Percentiles rank a stretch among this genome's conserved stretches.
These are phyloP conservation scores for Pelmatolapia mariae DNA, from an alignment of 2,113 vertebrate species.

Conservation along the genomic window DNA sequence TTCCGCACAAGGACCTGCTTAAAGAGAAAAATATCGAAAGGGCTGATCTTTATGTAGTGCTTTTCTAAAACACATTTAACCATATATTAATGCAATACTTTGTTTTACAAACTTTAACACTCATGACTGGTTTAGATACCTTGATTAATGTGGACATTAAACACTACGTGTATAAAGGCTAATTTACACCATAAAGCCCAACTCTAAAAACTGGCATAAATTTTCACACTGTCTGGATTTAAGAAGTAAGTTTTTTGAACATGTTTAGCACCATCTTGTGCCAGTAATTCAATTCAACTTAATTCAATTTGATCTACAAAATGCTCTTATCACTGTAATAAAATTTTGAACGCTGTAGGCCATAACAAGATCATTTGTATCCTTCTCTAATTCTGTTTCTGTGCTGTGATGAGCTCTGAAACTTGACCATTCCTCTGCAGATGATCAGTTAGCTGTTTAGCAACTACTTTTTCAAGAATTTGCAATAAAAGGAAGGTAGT, in stretches of 20 bases:
- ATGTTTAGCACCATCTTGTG: not conserved
- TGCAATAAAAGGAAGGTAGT: not conserved
- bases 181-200: not conserved
- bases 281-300: not conserved
- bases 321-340: not conserved
- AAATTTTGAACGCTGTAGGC: rapidly evolving
- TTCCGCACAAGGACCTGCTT: not conserved
- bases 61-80: not conserved
- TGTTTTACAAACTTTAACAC: not conserved
- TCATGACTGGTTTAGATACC: rapidly evolving
- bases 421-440: not conserved
- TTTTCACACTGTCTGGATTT: not conserved
- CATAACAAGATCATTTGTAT: rapidly evolving
- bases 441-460: rapidly evolving
- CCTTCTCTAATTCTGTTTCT: rapidly evolving
- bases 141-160: not conserved
- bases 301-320: not conserved
- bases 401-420: not conserved
- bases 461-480: rapidly evolving
- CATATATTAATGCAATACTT: not conserved
- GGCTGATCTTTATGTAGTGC: not conserved
- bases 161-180: not conserved
- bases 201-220: rapidly evolving
- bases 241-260: not conserved
- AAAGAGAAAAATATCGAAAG: rapidly evolving